These are phyloP conservation scores for Colinus virginianus DNA, from an alignment of 2,113 vertebrate species.

Conservation along the genomic window DNA sequence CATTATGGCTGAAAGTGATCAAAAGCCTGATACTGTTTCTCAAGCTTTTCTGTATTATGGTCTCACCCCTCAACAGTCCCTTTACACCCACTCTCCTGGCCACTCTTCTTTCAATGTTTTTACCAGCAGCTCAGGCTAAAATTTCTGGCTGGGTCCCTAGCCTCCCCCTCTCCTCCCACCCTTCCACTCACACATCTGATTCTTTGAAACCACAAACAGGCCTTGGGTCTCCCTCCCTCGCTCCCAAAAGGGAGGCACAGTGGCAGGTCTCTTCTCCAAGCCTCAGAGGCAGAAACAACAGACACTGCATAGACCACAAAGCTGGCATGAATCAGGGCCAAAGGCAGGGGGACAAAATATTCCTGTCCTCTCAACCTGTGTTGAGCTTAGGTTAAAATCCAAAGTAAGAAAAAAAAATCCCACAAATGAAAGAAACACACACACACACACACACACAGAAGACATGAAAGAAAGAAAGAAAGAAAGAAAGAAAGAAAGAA, in stretches of 20 bases:
- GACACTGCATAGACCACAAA: neutral
- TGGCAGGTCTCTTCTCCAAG: neutral
- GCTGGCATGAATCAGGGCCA: neutral
- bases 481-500: no score
- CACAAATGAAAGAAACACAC: neutral
- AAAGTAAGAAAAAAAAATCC: neutral
- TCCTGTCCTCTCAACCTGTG: neutral
- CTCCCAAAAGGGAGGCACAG: accelerated
- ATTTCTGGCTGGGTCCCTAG: neutral
- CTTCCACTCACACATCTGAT: neutral
- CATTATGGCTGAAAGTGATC: neutral
- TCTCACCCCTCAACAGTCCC: neutral
- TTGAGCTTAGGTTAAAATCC: no score
- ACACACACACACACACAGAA: no score
- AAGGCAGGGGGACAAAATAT: neutral
- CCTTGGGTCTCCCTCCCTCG: neutral
- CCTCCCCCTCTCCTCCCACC: accelerated
- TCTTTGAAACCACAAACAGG: accelerated
- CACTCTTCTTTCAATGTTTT: accelerated
- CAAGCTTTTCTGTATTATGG: neutral
- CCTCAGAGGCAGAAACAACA: neutral
- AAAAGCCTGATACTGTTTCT: neutral
- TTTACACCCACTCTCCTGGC: neutral
- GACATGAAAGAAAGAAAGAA: no score
- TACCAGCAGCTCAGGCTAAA: neutral